Conservation (phyloP, 1,140 invertebrate species). For the Panagrolaimus sp. region DNA sequence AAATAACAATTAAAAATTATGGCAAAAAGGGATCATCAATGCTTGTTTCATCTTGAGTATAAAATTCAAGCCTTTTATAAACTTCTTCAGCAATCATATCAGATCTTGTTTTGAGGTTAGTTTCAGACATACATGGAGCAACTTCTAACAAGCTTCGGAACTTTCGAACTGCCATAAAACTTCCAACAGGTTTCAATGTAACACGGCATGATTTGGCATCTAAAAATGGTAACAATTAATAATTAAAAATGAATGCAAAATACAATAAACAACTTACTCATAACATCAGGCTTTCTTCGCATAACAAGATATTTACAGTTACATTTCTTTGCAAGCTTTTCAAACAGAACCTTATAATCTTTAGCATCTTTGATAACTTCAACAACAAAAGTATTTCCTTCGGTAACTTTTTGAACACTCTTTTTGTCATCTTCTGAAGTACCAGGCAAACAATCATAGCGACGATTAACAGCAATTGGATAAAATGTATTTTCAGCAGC, state of each 20-base stretch:
- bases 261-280: not conserved
- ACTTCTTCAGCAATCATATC: not conserved
- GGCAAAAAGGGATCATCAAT: too few relatives aligned
- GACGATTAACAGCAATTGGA: not conserved
- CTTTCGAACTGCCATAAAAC: not conserved
- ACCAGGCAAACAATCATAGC: not conserved
- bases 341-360: too few relatives aligned
- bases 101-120: not conserved
- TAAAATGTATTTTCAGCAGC: not conserved
- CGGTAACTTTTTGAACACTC: too few relatives aligned
- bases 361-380: too few relatives aligned
- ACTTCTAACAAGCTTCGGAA: not conserved
- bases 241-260: not conserved
- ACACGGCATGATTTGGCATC: not conserved
- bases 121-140: not conserved
- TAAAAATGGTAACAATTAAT: not conserved
- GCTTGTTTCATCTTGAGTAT: not conserved
- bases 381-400: too few relatives aligned
- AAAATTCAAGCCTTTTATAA: not conserved
- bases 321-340: not conserved
- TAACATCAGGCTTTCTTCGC: not conserved
- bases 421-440: too few relatives aligned
- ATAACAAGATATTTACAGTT: not conserved
- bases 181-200: not conserved
- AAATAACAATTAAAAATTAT: too few relatives aligned